phyloP scores from a whole-genome alignment of 2,797 vertebrate genomes.

The Lepus oiostolus region DNA sequence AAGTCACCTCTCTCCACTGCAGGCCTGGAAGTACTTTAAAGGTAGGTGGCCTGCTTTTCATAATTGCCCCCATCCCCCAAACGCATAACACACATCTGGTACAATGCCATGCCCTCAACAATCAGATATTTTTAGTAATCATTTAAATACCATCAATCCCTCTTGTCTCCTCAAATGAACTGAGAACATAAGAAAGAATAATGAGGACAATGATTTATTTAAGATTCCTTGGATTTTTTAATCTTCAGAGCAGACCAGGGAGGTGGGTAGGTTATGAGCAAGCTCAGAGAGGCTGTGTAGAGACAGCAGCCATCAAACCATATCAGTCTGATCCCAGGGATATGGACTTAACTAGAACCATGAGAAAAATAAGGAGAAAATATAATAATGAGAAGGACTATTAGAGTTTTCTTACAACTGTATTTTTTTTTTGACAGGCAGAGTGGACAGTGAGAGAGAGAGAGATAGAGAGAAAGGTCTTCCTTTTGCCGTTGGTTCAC shows the following conservation, averaged over 20 bases:
- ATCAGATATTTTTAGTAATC: conserved; percentile 6
- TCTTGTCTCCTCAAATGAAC: neutral
- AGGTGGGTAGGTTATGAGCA: neutral
- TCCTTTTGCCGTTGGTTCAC: too few relatives aligned
- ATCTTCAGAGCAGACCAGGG: neutral
- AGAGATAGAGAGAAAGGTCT: too few relatives aligned
- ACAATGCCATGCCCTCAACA: neutral
- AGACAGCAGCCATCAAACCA: neutral
- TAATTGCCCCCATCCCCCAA: neutral
- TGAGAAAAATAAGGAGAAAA: neutral
- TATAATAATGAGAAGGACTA: neutral
- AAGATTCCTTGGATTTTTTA: conserved; percentile 3
- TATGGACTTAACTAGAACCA: neutral
- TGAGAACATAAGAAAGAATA: neutral
- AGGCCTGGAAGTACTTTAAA: neutral
- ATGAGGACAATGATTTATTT: conserved; percentile 1
- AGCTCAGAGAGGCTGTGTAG: neutral
- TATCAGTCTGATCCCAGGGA: neutral
- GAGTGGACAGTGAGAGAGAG: too few relatives aligned
- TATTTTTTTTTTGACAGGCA: neutral
- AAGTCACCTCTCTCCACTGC: neutral
- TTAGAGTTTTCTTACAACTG: neutral
- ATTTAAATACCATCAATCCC: neutral
- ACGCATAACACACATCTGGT: neutral
- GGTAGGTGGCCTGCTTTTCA: neutral